These are phyloP conservation scores for Zaprionus kolodkinae DNA, from an alignment of 1,140 invertebrate genomes.

Conservation along the genomic window DNA sequence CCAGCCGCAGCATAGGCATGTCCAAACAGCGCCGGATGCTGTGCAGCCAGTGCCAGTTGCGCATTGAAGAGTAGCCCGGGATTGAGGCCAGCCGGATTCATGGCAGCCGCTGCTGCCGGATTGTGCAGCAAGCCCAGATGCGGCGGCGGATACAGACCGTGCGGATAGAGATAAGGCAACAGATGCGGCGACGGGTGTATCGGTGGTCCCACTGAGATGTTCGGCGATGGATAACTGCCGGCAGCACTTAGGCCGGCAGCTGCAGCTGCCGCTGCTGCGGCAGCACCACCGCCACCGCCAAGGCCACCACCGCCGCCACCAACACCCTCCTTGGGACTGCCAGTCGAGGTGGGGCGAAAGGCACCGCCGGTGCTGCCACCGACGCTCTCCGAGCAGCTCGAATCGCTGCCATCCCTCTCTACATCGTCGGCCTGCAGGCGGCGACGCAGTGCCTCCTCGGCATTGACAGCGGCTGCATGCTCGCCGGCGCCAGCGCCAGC, in stretches of 20 bases:
- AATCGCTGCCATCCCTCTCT: conserved; percentile 87
- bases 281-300: conserved; percentile 84
- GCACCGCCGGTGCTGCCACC: conserved; percentile 85
- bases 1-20: conserved; percentile 88
- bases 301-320: conserved; percentile 84
- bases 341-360: conserved; percentile 86
- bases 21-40: conserved; percentile 90
- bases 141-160: conserved; percentile 92
- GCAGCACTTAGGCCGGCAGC: conserved; percentile 85
- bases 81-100: conserved; percentile 87
- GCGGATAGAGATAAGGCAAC: conserved; percentile 94
- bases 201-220: conserved; percentile 94
- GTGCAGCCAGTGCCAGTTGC: conserved; percentile 91
- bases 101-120: conserved; percentile 85
- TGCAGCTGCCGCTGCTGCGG: conserved; percentile 85
- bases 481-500: conserved; percentile 83
- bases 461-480: conserved; percentile 83
- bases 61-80: conserved; percentile 93
- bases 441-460: conserved; percentile 85
- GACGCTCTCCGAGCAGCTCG: conserved; percentile 87
- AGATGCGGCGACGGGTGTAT: conserved; percentile 92
- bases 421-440: conserved; percentile 86
- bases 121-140: conserved; percentile 87
- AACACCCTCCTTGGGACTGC: conserved; percentile 85
- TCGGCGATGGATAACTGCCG: conserved; percentile 90